Evolutionary conservation across 2,888 invertebrate genomes (phyloP).

Genomic region (Macrophya alboannulata): DNA sequence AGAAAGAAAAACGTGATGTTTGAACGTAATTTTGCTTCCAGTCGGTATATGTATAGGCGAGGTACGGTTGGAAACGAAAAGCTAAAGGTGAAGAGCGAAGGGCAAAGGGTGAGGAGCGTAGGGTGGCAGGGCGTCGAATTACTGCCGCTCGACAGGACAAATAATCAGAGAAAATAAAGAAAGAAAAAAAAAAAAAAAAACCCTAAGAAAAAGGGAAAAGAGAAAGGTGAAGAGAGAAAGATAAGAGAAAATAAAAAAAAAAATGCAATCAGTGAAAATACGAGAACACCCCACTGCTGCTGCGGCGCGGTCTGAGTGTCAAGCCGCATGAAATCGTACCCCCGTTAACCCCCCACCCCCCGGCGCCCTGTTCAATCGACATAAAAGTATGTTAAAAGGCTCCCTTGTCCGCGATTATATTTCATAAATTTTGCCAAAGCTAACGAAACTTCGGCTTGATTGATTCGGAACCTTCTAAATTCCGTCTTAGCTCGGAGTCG

Average conservation of each 20-base stretch:
- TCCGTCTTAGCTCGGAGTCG: not conserved
- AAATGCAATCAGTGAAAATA: slow-evolving; percentile 44
- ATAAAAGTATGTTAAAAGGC: slow-evolving; percentile 16
- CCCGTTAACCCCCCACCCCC: not conserved
- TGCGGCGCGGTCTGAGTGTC: not conserved
- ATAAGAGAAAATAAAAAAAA: not conserved
- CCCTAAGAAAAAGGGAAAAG: not conserved
- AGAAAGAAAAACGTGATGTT: not conserved
- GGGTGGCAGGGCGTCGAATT: slow-evolving; percentile 66
- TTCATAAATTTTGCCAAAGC: slow-evolving; percentile 9
- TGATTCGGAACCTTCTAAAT: not conserved
- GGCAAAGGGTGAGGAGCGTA: slow-evolving; percentile 65
- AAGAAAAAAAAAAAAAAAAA: slow-evolving; percentile 21
- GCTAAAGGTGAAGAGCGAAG: slow-evolving; percentile 53
- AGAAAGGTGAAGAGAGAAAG: slow-evolving; percentile 1
- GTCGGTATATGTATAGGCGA: not conserved
- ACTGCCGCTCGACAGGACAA: slow-evolving; percentile 39
- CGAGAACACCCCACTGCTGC: not conserved
- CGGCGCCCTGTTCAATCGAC: not conserved
- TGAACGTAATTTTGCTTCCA: slow-evolving; percentile 31
- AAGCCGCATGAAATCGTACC: slow-evolving; percentile 12
- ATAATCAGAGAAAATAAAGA: slow-evolving; percentile 45
- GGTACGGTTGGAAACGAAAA: not conserved
- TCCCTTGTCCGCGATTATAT: slow-evolving; percentile 7
- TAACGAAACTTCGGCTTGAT: slow-evolving; percentile 19